Conservation (phyloP, 2,797 vertebrate genomes). For the Xiphorhynchus erythropygius region DNA sequence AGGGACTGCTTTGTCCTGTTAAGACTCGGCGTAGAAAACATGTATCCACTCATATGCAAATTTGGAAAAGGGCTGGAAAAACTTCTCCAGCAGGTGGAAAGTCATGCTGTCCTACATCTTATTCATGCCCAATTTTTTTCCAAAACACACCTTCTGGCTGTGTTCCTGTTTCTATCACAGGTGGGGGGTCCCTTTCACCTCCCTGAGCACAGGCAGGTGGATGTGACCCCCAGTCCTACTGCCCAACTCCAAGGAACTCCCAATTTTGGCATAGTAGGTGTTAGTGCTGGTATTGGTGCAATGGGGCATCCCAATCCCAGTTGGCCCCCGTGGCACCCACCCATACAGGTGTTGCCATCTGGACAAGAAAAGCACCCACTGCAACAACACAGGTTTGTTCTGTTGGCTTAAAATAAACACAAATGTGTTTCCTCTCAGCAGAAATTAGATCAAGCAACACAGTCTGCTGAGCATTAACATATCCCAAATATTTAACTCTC, state of each 20-base stretch:
- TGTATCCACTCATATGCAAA: not conserved
- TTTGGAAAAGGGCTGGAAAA: not conserved
- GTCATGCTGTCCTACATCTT: not conserved
- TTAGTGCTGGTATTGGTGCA: not conserved
- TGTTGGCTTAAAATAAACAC: not conserved
- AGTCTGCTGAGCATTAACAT: constrained; percentile 11
- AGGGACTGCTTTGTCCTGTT: not conserved
- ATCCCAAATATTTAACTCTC: constrained; percentile 51
- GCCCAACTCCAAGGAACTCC: not conserved
- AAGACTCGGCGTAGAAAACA: not conserved
- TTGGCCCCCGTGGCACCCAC: constrained; percentile 24
- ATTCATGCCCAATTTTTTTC: not conserved
- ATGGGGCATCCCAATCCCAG: constrained; percentile 8
- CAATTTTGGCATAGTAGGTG: not conserved
- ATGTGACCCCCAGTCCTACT: not conserved
- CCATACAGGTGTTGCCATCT: constrained; percentile 32
- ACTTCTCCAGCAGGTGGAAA: not conserved
- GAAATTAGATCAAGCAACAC: constrained; percentile 58
- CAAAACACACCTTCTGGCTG: not conserved
- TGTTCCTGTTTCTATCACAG: not conserved
- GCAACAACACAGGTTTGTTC: not conserved
- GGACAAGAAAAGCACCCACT: not conserved
- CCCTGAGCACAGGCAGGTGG: not conserved
- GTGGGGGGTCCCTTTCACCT: not conserved
- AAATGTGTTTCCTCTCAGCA: constrained; percentile 58